Evolutionary conservation across 2,888 invertebrate species (phyloP), one percentile per base, ranked within the genome.

Genomic region (Volucella inanis): DNA sequence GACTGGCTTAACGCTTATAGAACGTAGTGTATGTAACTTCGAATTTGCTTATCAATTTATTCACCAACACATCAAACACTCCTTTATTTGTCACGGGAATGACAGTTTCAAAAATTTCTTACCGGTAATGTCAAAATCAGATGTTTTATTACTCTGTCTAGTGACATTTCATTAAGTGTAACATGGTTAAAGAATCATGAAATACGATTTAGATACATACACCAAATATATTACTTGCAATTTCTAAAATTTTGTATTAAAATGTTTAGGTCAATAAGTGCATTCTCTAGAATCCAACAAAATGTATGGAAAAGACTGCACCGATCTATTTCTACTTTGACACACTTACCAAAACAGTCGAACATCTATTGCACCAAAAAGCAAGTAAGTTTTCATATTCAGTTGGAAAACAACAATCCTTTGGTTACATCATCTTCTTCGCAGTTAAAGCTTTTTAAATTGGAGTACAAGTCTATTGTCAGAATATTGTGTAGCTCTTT

Each of bases 391-490:
- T 12, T 1, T 15, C 15, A 14, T 38, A 45, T 43, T 50, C 41
- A 10, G 31, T 38, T 57, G 52, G 45, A 78, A 12, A 75, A 70
- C 15, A 49, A 41, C 31, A 70, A 59, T 52, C 15, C n/a, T 12
- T 31, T 38, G 38, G 62, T 85, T 81, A 85, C 85, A 81, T 85
- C 85, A 81, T 68, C 38, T 70, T 57, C 18, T 55, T 87, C 87
- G 75, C 49, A 91, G 91, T 64, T 90, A 18, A 89, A 88, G 76
- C 88, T 87, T 52, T 88, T 90, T 65, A 88, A 89, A 74, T 61
- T 87, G 41, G 92, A 92, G 88, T 91, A 91, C 75, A 91, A 89
- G 62, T 90, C 92, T 6, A 88, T 90, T 62, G 88, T 91, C 0
- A 88, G 88, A 15, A 87, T 91, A 10, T 80, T 91, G 64, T 89